Evolutionary conservation across 2,888 invertebrate genomes (phyloP).

Genomic region (Vanessa cardui): DNA sequence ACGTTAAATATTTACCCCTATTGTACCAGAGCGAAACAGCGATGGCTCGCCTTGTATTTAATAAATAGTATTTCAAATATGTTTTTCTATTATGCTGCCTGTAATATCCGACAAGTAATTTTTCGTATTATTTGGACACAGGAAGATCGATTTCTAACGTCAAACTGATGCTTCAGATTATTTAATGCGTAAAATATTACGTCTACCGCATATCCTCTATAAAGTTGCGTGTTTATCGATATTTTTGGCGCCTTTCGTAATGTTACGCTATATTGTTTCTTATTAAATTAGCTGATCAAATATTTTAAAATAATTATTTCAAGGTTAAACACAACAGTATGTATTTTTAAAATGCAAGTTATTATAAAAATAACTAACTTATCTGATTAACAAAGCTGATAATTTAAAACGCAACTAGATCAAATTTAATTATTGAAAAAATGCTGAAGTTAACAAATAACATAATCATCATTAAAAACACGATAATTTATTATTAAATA

Average conservation of each 20-base stretch:
- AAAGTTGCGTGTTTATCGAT: slow-evolving; percentile 24
- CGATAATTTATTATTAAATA: no score
- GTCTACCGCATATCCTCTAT: slow-evolving; percentile 15
- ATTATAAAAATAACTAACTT: no score
- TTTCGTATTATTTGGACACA: slow-evolving; percentile 35
- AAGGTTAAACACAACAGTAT: no score
- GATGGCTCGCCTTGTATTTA: not conserved
- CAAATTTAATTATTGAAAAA: not conserved
- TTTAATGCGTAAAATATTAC: slow-evolving; percentile 13
- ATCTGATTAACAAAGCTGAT: no score
- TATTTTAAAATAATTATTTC: not conserved
- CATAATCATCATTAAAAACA: not conserved
- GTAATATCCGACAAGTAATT: not conserved
- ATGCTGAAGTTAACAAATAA: not conserved
- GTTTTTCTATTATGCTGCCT: not conserved
- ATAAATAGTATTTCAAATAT: not conserved
- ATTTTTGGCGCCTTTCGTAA: slow-evolving; percentile 25
- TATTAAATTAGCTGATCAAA: not conserved
- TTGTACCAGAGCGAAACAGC: no score
- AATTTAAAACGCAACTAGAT: no score
- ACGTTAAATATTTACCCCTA: no score
- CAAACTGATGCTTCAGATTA: slow-evolving; percentile 10
- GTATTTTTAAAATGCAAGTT: no score
- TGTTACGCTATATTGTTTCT: slow-evolving; percentile 13
- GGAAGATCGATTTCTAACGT: slow-evolving; percentile 39